phyloP scores from a whole-genome alignment of 92 coral and sea anemone species.

The Bergia sp. region DNA sequence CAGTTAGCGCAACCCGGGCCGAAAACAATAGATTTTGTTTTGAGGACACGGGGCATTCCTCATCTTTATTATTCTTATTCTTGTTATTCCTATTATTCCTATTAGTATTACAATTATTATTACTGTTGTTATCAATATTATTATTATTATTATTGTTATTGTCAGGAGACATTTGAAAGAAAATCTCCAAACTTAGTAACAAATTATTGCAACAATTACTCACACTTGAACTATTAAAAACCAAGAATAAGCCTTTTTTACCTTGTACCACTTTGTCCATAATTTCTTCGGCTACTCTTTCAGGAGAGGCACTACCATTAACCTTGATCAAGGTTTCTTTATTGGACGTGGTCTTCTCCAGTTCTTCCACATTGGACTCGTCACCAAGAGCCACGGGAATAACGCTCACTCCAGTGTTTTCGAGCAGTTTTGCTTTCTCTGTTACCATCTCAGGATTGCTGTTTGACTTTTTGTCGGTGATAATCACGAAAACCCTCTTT shows the following conservation, averaged over 20 bases:
- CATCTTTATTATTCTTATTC: too few relatives aligned
- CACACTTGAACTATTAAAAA: not conserved
- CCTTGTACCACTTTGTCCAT: constrained; percentile 79
- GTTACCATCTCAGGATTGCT: constrained; percentile 55
- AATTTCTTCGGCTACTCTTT: constrained; percentile 61
- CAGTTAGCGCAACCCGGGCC: too few relatives aligned
- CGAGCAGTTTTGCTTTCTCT: constrained; percentile 63
- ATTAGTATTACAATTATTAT: too few relatives aligned
- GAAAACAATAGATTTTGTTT: too few relatives aligned
- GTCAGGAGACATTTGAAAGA: too few relatives aligned
- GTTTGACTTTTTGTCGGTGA: constrained; percentile 75
- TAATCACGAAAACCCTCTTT: constrained; percentile 68
- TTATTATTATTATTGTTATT: too few relatives aligned
- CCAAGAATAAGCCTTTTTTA: constrained; percentile 20
- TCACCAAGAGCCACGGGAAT: constrained; percentile 80
- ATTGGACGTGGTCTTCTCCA: constrained; percentile 60
- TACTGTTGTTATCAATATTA: too few relatives aligned
- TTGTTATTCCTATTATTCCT: too few relatives aligned
- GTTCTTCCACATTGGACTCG: constrained; percentile 67
- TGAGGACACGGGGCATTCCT: too few relatives aligned
- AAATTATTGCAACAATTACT: not conserved
- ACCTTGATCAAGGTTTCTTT: constrained; percentile 48
- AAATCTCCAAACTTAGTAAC: too few relatives aligned
- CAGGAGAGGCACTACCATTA: not conserved
- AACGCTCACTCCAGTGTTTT: constrained; percentile 69